Evolutionary conservation across 1,140 invertebrate species (phyloP).

Genomic region (Tenebrio molitor): DNA sequence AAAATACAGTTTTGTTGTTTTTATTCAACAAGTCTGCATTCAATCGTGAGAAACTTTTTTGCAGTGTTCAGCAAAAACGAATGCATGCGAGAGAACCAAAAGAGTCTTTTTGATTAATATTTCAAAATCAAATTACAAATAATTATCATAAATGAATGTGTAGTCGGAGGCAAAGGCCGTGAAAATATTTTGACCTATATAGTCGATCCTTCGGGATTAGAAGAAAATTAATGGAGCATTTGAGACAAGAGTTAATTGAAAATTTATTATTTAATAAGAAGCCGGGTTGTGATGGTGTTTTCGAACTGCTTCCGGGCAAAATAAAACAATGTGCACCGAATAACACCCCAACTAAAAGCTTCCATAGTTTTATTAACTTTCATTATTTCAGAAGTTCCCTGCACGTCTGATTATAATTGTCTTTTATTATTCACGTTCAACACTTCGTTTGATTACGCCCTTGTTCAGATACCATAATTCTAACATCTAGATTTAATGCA

Average conservation of each 20-base stretch:
- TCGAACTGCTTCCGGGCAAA: constrained; percentile 46
- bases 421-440: constrained; percentile 40
- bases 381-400: constrained; percentile 35
- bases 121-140: constrained; percentile 27
- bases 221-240: constrained; percentile 50
- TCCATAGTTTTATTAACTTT: constrained; percentile 40
- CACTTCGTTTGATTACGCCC: constrained; percentile 35
- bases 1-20: constrained; percentile 3
- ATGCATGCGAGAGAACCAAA: constrained; percentile 2
- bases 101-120: constrained; percentile 34
- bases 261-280: constrained; percentile 53
- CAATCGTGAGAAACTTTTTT: constrained; percentile 26
- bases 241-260: constrained; percentile 50
- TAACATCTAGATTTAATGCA: constrained; percentile 16
- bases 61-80: constrained; percentile 4
- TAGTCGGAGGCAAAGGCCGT: constrained; percentile 7
- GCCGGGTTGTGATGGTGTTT: constrained; percentile 42
- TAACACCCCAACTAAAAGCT: constrained; percentile 33
- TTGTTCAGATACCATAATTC: constrained; percentile 30
- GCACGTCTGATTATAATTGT: constrained; percentile 37
- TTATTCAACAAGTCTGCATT: constrained; percentile 5
- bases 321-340: constrained; percentile 39
- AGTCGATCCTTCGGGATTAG: constrained; percentile 40
- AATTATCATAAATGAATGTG: constrained; percentile 23
- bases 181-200: constrained; percentile 50